Percentiles rank a stretch among this genome's conserved stretches.
phyloP scores from a whole-genome alignment of 2,797 vertebrate species.

The Cacajao melanocephalus region DNA sequence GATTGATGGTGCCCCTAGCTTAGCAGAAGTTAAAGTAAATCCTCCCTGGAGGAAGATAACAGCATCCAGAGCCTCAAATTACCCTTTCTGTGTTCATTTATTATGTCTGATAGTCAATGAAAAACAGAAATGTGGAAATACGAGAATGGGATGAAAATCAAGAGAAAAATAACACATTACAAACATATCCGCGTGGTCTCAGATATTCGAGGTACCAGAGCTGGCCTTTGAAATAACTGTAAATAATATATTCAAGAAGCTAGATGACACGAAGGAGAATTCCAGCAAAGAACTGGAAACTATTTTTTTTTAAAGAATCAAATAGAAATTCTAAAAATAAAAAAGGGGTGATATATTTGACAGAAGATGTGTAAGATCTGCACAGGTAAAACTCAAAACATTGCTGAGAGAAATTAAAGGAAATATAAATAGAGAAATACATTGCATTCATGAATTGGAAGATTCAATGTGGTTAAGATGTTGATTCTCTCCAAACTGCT shows the following conservation, averaged over 20 bases:
- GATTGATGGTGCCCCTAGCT: background rate
- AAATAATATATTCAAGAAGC: constrained; percentile 39
- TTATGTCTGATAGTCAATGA: background rate
- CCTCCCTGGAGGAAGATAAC: background rate
- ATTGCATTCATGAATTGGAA: background rate
- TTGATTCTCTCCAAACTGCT: constrained; percentile 7
- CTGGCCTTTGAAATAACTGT: constrained; percentile 2
- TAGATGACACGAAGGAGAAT: background rate
- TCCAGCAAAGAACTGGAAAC: constrained; percentile 38
- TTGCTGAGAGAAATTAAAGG: constrained; percentile 36
- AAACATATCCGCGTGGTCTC: background rate
- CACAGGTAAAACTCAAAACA: background rate
- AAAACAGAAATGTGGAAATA: background rate
- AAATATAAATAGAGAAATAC: constrained; percentile 7
- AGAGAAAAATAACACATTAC: background rate
- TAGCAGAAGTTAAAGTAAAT: background rate
- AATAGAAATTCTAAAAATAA: constrained; percentile 54
- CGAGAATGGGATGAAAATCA: background rate
- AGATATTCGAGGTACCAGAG: background rate
- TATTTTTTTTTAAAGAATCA: background rate
- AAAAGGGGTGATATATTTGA: constrained; percentile 41
- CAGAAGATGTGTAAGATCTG: constrained; percentile 20
- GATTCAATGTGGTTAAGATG: background rate
- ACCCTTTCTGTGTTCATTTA: background rate
- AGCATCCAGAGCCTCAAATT: background rate